Evolutionary conservation across 64 coral and sea anemone species (phyloP), one percentile per base, ranked within the genome.

Genomic region (Dendronephthya gigantea): DNA sequence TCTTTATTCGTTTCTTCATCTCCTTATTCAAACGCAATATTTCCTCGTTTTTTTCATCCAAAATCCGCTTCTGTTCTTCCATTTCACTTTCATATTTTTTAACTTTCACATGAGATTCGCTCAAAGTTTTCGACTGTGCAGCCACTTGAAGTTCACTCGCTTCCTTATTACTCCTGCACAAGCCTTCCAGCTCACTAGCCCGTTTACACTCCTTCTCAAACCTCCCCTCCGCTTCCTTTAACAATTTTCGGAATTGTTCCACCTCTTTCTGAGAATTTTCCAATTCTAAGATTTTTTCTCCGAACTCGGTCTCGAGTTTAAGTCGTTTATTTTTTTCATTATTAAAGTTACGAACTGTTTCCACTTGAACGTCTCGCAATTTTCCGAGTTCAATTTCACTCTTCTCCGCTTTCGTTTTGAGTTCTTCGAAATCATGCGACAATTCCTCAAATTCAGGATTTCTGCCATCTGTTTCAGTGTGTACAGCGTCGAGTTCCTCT

Each of bases 11-110:
- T 17, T 89, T 89, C 40, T 88, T 89, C n/a, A 98, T 84, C 35
- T 98, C 95, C 70, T 98, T 92, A 23, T 92, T 92, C 16, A 98
- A 52, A 65, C 91, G 84, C 16, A 98, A 48, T 12, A 98, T 92
- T 65, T 92, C 83, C 83, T 51, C 36, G 32, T 92, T 87, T 34
- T 75, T 85, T 4, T 68, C 75, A 32, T 41, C 38, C 13, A 33
- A 51, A 14, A 2, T 41, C 4, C 39, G 49, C 84, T 89, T 72
- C 10, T 62, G 25, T 27, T 86, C 74, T 39, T 66, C 35, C 27
- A 92, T 47, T 86, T 92, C 75, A 7, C 68, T 36, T 30, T 89
- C 59, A 83, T 72, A 85, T 22, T 45, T 19, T 82, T 89, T 82
- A 36, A 92, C 56, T 52, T 49, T 65, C 37, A 31, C 22, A 68